These are phyloP conservation scores for Drosophila macrothrix DNA, from an alignment of 2,888 invertebrate species.

Conservation along the genomic window DNA sequence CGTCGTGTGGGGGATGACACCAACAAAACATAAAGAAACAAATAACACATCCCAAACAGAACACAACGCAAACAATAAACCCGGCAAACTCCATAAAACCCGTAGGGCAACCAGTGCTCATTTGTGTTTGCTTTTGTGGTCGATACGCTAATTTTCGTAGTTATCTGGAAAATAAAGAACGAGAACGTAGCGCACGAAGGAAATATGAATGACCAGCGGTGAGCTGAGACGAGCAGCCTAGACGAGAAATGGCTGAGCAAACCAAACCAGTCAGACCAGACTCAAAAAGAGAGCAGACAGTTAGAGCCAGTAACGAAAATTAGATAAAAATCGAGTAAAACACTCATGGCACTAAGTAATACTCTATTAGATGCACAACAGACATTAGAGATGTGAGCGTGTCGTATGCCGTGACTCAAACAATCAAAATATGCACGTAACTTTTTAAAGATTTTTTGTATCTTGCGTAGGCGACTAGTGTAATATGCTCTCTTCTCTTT, in stretches of 20 bases:
- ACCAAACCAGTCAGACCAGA: conserved; percentile 64
- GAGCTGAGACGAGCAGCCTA: conserved; percentile 4
- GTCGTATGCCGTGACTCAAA: conserved; percentile 23
- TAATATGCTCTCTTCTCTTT: neutral
- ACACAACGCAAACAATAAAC: conserved; percentile 15
- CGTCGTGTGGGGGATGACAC: conserved; percentile 31
- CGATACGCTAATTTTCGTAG: conserved; percentile 78
- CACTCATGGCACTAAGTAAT: conserved; percentile 32
- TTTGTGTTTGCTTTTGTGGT: conserved; percentile 76
- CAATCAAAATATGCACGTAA: neutral
- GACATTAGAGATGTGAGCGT: conserved; percentile 29
- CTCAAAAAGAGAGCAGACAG: conserved; percentile 41
- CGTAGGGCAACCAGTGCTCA: conserved; percentile 20
- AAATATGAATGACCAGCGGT: conserved; percentile 66
- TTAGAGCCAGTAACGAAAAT: conserved; percentile 52
- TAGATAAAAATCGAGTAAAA: conserved; percentile 72
- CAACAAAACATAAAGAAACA: conserved; percentile 34
- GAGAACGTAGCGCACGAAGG: conserved; percentile 59
- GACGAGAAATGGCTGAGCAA: conserved; percentile 38
- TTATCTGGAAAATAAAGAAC: conserved; percentile 64
- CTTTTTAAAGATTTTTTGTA: neutral
- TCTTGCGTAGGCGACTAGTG: neutral
- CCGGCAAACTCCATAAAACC: conserved; percentile 4
- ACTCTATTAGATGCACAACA: conserved; percentile 9
- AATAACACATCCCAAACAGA: conserved; percentile 20